These are phyloP conservation scores for Anagrus nilaparvatae DNA, from an alignment of 1,140 invertebrate species.

Conservation along the genomic window DNA sequence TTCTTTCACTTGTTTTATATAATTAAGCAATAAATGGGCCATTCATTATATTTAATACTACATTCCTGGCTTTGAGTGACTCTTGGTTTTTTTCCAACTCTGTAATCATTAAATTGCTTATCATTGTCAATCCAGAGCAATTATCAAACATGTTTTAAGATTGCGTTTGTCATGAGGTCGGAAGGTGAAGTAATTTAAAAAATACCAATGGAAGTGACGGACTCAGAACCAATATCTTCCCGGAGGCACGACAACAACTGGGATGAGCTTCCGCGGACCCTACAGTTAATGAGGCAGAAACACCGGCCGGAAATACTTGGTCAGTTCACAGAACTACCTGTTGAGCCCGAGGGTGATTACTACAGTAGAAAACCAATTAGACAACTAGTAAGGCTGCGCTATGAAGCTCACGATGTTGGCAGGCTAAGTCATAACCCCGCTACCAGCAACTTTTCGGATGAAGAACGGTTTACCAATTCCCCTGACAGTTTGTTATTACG, in stretches of 20 bases:
- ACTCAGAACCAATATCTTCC: conserved; percentile 37
- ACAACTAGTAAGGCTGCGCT: conserved; percentile 22
- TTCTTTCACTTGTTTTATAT: too few species aligned
- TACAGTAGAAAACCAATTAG: conserved; percentile 13
- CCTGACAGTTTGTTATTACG: conserved; percentile 38
- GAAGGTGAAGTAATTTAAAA: conserved; percentile 9
- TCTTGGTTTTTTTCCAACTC: too few species aligned
- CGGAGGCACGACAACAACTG: conserved; percentile 32
- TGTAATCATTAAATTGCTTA: not conserved
- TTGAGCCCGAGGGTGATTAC: conserved; percentile 32
- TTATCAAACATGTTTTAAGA: not conserved
- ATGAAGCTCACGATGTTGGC: conserved; percentile 16
- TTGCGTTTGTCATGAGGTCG: not conserved
- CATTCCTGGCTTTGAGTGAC: too few species aligned
- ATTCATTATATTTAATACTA: too few species aligned
- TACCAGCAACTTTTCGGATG: conserved; percentile 28
- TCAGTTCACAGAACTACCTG: conserved; percentile 36
- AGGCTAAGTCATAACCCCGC: conserved; percentile 6
- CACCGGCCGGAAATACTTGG: conserved; percentile 38
- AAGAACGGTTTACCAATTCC: conserved; percentile 38
- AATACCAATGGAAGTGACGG: conserved; percentile 40
- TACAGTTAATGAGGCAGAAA: conserved; percentile 34
- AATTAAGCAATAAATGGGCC: too few species aligned
- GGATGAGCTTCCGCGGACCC: conserved; percentile 39
- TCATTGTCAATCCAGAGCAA: not conserved